Base-by-base conservation (phyloP, 2,113 vertebrate species). In the Trogon surrucura region DNA sequence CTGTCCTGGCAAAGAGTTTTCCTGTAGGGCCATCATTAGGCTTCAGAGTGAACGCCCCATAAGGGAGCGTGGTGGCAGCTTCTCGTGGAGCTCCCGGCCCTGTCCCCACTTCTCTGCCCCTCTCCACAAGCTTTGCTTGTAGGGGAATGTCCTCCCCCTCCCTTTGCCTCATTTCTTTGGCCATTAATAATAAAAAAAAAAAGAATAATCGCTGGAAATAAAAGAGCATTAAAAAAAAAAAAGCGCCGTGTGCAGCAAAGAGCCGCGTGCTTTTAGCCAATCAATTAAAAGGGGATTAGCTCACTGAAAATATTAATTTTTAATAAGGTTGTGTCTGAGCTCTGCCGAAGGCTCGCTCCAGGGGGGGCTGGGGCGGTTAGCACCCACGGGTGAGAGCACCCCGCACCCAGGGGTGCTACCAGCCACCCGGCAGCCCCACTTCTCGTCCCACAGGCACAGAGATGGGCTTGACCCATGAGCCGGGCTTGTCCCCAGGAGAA, bases 211-310 rank as follows among this genome's bases (percentile, higher is more conserved):
- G 15, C 89, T 93, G 83, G 86, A 90, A 96, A 97, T 93, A 92
- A 95, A 97, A 96, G 79, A 78, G 58, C 71, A 90, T 82, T 90
- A 87, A 92, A 92, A 88, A 67, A 45, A 21, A 45, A 66, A 22
- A 36, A 36, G 9, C 7, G 36, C 9, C 41, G 5, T 1, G 9
- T 73, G 30, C 67, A n/a, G 60, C 78, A 93, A 82, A 77, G 67
- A 96, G 89, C 66, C 50, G 19, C 36, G 36, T 51, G 96, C 98
- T 98, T 97, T 97, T 94, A 98, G 95, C 85, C 96, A 97, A 97
- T 98, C 98, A 97, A 98, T 98, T 98, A 98, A 98, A 97, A 98
- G 97, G 88, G 56, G 85, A 97, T 97, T 96, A 98, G 97, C 97
- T 98, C 97, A 98, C 78, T 12, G 45, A 94, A 97, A 95, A 36